Evolutionary conservation across 2,113 vertebrate genomes (phyloP), one percentile per base, ranked within the genome.

Genomic region (Pelmatolapia mariae): DNA sequence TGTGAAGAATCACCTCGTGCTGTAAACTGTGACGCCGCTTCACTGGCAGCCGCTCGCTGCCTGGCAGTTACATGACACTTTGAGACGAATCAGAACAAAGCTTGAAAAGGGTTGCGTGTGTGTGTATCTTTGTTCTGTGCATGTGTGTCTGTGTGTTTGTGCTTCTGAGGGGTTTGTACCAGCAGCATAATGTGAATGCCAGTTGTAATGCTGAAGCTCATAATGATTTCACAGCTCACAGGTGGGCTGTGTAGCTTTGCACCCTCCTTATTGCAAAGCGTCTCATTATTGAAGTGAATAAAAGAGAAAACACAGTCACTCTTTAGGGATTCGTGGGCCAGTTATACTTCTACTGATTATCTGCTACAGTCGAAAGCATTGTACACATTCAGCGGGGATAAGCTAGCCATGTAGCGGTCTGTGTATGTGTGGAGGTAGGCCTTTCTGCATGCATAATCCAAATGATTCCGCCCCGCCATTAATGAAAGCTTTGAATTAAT

Each of bases 211-310:
- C 24, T 68, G 50, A 22, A 40, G 78, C 56, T 87, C 76, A 83
- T 81, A 71, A 90, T 63, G 56, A 80, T 86, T 91, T 79, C 81
- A 86, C 63, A 45, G 88, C 36, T 87, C 86, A 83, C 86, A 79
- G 87, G 76, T 91, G 86, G 82, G 54, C 86, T 9, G 50, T 38
- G 19, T 18, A 61, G 81, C 31, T 63, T 66, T 31, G 53, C 53
- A 18, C 59, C 36, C 87, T 63, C 52, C 47, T 54, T 78, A 31
- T 43, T 78, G 76, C 63, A 61, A 31, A 22, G 56, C 1, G 16
- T 36, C 80, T 73, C 76, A 84, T 84, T 84, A 81, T 81, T 29
- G 33, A 66, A 8, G 33, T 63, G 52, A 86, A 84, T 86, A 52
- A 84, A 87, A 78, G 50, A 83, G 31, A 81, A 84, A 82, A 66